Evolutionary conservation across 2,888 invertebrate genomes (phyloP).

Genomic region (Scaeva pyrastri): DNA sequence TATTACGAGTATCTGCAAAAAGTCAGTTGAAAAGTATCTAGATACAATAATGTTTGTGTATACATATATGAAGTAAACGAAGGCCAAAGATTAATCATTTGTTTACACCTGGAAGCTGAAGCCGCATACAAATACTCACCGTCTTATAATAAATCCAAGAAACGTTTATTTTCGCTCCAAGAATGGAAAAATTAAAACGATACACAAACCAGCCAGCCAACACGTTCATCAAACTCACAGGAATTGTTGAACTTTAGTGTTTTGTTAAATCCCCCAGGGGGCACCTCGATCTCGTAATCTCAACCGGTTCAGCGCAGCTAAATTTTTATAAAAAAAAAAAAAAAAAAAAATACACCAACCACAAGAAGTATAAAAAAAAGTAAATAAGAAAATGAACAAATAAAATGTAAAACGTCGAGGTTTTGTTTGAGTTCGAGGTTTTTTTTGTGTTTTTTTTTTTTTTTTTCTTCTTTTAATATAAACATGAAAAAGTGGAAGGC

Average conservation of each 20-base stretch:
- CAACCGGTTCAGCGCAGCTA: slow-evolving; percentile 46
- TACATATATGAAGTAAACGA: slow-evolving; percentile 13
- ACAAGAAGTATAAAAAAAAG: background rate
- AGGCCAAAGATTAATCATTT: slow-evolving; percentile 59
- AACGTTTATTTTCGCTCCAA: slow-evolving; percentile 38
- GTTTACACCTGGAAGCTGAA: slow-evolving; percentile 42
- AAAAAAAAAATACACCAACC: slow-evolving; percentile 16
- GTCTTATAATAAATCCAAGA: slow-evolving; percentile 33
- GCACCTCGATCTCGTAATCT: slow-evolving; percentile 29
- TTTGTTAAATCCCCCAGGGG: slow-evolving; percentile 35
- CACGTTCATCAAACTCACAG: slow-evolving; percentile 54
- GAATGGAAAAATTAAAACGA: slow-evolving; percentile 1
- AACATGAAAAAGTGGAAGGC: slow-evolving; percentile 45
- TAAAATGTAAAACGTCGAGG: slow-evolving; percentile 18
- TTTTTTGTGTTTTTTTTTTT: too few relatives aligned
- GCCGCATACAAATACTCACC: slow-evolving; percentile 9
- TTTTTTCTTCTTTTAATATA: slow-evolving; percentile 9
- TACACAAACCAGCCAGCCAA: background rate
- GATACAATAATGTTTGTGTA: too few relatives aligned
- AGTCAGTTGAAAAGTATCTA: too few relatives aligned
- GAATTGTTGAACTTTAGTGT: slow-evolving; percentile 59
- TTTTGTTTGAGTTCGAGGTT: background rate
- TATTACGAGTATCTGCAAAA: slow-evolving; percentile 4
- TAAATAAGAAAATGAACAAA: background rate
- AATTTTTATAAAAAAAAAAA: background rate